Base-by-base conservation (phyloP, 2,113 vertebrate genomes). In the Ailuropoda melanoleuca region DNA sequence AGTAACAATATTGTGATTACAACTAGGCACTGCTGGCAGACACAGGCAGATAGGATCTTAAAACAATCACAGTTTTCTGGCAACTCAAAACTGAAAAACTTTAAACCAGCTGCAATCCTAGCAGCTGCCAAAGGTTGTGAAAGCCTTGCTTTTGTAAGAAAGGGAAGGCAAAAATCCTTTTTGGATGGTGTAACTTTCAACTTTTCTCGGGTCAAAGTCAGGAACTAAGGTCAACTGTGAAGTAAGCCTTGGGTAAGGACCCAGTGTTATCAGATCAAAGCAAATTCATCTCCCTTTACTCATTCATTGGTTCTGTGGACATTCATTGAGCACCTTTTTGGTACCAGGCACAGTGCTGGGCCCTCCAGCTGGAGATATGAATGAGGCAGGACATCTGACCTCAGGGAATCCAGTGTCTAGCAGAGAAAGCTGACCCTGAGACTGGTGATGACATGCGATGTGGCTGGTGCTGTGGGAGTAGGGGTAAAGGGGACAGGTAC, bases 131-230 rank as follows among this genome's bases (percentile, higher is more conserved):
- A 78, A 82, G n/a, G 6, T 64, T 97, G 90, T 84, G 80, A 95
- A 96, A 94, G n/a, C n/a, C 64, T 87, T 83, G 58, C n/a, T 96
- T 92, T 94, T 46, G 21, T 24, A 70, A 86, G 74, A 74, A 83
- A 6, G 46, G 37, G 18, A 84, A 18, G 13, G 17, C 21, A 70
- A 70, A 43, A 34, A 43, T 56, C 43, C 50, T 90, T 74, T 94
- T 83, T 62, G 89, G 81, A 62, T 92, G 58, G 90, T 83, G 26
- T 72, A 75, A 92, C 53, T 34, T 75, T 95, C 84, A 66, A 31
- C 4, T 88, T 91, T 88, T 53, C 82, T 93, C 75, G 26, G 34
- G 37, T 93, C 82, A 77, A 85, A 88, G n/a, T 95, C 43, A 91
- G 66, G 31, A 93, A 24, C 81, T 85, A 53, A 95, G 46, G 34